Evolutionary conservation across 2,888 invertebrate genomes (phyloP).

Genomic region (Epistrophe grossulariae): DNA sequence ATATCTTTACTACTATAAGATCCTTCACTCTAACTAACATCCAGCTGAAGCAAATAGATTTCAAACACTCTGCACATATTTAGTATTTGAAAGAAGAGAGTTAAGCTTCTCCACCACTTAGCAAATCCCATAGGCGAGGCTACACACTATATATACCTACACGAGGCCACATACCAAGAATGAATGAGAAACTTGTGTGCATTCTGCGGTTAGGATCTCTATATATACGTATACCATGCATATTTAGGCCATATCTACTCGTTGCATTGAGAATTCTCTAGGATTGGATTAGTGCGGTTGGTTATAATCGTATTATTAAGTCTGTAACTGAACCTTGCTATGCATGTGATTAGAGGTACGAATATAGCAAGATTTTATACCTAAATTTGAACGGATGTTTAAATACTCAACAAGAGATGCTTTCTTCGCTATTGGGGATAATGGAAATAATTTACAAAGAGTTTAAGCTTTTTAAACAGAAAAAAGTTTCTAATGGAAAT

Average conservation of each 20-base stretch:
- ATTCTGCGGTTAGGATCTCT: conserved; percentile 64
- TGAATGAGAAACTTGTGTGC: conserved; percentile 67
- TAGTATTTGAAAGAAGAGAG: conserved; percentile 40
- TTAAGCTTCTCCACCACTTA: conserved; percentile 45
- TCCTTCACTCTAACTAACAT: background rate
- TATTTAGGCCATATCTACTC: background rate
- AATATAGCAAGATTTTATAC: background rate
- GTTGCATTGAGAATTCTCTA: conserved; percentile 4
- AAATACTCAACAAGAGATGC: conserved; percentile 43
- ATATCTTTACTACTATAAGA: background rate
- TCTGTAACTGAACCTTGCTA: conserved; percentile 64
- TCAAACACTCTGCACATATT: conserved; percentile 43
- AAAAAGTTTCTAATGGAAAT: background rate
- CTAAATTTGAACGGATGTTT: conserved; percentile 18
- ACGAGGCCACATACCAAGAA: conserved; percentile 29
- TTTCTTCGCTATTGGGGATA: background rate
- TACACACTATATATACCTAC: conserved; percentile 10
- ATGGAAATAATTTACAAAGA: background rate
- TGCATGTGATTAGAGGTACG: conserved; percentile 50
- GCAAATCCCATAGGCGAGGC: conserved; percentile 20
- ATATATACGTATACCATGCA: conserved; percentile 3
- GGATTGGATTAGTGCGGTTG: conserved; percentile 68
- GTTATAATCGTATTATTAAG: conserved; percentile 72
- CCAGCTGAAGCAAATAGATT: conserved; percentile 40
- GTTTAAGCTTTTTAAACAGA: background rate